Conservation (phyloP, 1,140 invertebrate species). For the Hermetia illucens region DNA sequence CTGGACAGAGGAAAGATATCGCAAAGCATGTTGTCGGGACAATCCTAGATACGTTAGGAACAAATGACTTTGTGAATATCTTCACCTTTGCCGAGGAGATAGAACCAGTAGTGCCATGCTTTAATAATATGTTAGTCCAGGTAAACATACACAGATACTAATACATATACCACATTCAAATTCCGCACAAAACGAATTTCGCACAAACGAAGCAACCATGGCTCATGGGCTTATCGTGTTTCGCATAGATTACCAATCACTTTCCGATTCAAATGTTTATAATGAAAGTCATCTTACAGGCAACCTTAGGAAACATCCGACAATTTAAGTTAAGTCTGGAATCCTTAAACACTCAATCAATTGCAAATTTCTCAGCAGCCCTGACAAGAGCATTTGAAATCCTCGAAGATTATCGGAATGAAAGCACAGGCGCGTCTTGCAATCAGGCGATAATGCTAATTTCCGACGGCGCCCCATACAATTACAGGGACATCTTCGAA, state of each 20-base stretch:
- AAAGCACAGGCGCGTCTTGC: slow-evolving; percentile 45
- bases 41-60: slow-evolving; percentile 91
- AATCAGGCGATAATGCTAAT: slow-evolving; percentile 92
- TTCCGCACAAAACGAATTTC: neutral
- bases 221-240: no score
- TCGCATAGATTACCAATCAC: no score
- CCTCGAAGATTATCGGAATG: slow-evolving; percentile 45
- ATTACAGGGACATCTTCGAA: slow-evolving; percentile 82
- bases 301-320: slow-evolving; percentile 76
- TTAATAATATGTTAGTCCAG: slow-evolving; percentile 70
- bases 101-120: slow-evolving; percentile 71
- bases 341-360: slow-evolving; percentile 64
- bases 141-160: no score
- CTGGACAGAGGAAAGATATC: slow-evolving; percentile 80
- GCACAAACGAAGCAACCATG: no score
- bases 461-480: slow-evolving; percentile 92
- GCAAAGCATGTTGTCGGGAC: slow-evolving; percentile 87
- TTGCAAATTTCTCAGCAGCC: slow-evolving; percentile 89
- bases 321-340: slow-evolving; percentile 68
- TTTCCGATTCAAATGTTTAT: neutral
- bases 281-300: slow-evolving; percentile 38
- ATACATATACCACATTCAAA: neutral
- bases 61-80: slow-evolving; percentile 98
- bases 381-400: slow-evolving; percentile 82
- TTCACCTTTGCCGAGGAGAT: slow-evolving; percentile 71